These are phyloP conservation scores for Zeugodacus cucurbitae DNA, from an alignment of 1,140 invertebrate species.

Conservation along the genomic window DNA sequence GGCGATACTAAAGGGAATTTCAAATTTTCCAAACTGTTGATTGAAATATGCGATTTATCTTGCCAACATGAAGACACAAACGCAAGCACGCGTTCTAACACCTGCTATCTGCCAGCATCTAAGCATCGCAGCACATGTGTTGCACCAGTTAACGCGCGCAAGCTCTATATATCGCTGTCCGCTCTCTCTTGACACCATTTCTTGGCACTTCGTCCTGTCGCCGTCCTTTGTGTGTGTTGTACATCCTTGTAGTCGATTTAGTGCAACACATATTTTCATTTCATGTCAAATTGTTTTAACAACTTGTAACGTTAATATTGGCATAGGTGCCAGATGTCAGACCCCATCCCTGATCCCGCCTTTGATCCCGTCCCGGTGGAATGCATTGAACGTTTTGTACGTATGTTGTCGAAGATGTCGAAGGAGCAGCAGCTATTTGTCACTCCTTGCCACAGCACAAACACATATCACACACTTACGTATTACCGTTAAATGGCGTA, in stretches of 20 bases:
- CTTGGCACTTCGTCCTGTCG: background rate
- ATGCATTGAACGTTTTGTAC: background rate
- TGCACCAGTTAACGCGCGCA: too few species aligned
- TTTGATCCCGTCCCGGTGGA: background rate
- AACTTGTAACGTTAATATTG: slow-evolving; percentile 32
- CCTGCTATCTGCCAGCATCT: background rate
- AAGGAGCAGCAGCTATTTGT: background rate
- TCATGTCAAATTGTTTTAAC: slow-evolving; percentile 36
- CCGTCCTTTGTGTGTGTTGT: background rate
- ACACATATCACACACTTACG: too few species aligned
- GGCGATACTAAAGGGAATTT: background rate
- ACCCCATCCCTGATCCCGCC: background rate
- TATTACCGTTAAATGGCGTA: too few species aligned
- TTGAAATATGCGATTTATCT: slow-evolving; percentile 26
- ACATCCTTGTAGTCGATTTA: slow-evolving; percentile 8
- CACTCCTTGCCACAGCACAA: background rate
- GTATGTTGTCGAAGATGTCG: background rate
- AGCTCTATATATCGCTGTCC: background rate
- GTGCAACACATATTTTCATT: slow-evolving; percentile 25
- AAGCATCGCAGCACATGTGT: too few species aligned
- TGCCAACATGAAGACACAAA: background rate
- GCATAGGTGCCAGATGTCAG: slow-evolving; percentile 17
- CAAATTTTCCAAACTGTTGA: slow-evolving; percentile 12
- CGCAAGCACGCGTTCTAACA: background rate
- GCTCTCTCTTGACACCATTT: background rate